Evolutionary conservation across 2,888 invertebrate genomes (phyloP).

Genomic region (Troides oblongomaculatus): DNA sequence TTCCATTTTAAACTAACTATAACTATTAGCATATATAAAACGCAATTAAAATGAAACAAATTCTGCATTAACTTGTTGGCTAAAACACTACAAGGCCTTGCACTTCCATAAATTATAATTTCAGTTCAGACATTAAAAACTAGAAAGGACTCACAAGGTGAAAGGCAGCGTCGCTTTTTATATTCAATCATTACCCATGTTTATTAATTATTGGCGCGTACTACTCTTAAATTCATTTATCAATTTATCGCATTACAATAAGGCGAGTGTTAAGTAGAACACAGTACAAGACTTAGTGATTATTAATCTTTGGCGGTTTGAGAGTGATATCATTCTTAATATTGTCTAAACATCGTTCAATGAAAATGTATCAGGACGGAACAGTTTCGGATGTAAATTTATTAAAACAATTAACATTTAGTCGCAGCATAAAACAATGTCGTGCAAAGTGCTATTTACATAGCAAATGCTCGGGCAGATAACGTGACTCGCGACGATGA

Average conservation of each 20-base stretch:
- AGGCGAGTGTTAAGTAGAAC: conserved; percentile 1
- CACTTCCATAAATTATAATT: conserved; percentile 50
- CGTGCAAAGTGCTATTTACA: conserved; percentile 64
- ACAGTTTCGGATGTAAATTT: conserved; percentile 36
- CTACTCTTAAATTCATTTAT: conserved; percentile 53
- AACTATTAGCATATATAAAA: conserved; percentile 38
- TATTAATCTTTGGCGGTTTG: conserved; percentile 44
- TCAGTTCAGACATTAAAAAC: conserved; percentile 51
- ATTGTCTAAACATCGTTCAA: neutral
- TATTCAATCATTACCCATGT: conserved; percentile 29
- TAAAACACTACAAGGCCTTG: conserved; percentile 47
- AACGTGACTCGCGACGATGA: conserved; percentile 64
- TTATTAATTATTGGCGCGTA: conserved; percentile 46
- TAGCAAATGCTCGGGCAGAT: conserved; percentile 60
- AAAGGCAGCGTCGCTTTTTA: conserved; percentile 50
- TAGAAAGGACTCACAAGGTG: conserved; percentile 59
- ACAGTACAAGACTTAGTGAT: conserved; percentile 1
- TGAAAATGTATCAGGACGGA: neutral
- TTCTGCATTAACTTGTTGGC: conserved; percentile 42
- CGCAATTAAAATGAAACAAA: conserved; percentile 34
- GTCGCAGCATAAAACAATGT: conserved; percentile 47
- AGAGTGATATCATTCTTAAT: neutral
- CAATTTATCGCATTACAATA: conserved; percentile 27
- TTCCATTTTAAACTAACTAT: conserved; percentile 44
- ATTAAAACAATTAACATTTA: conserved; percentile 48